Base-by-base conservation (phyloP, 1,140 invertebrate species). In the Tribolium madens region DNA sequence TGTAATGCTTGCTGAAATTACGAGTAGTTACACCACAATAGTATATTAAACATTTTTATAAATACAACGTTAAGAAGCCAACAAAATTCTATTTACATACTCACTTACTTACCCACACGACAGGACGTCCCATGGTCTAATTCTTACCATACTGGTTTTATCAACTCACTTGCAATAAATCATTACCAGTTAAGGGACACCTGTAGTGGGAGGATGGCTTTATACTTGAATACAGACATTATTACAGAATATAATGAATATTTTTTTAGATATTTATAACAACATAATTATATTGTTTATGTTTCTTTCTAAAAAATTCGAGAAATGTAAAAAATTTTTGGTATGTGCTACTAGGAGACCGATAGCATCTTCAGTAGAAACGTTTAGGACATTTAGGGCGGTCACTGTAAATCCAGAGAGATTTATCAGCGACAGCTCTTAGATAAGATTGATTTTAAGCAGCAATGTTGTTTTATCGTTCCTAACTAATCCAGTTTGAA, bases 401-500 rank as follows among this genome's bases (percentile, higher is more conserved):
- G 26, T 26, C 57, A 33, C 26, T 33, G 31, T 31, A 71, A 46
- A 71, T 47, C 42, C 36, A 57, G 46, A 64, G 73, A 76, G 60
- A 76, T 76, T 76, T 76, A 76, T 76, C 74, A 76, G 64, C 17
- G 46, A 17, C 64, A 71, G 74, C 64, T 76, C 70, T 71, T 48
- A 76, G 74, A 76, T 76, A 76, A 76, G 74, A 76, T 76, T 76
- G 47, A 42, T 64, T 76, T 47, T 76, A 48, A 76, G 74, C 47
- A 53, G 71, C 31, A 12, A 53, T 57, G 72, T 48, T 73, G 68
- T 46, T 73, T 77, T 77, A 77, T 77, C 70, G 70, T 21, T 68
- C 26, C 33, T 50, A 57, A 48, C 70, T 77, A 73, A 77, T 77
- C 76, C 76, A 77, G 68, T 77, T 77, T 77, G 76, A 77, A 77